A percentile compares a stretch with the other conserved stretches of the same genome.
These are phyloP conservation scores for Opisthocomus hoazin DNA, from an alignment of 2,113 vertebrate species.

Conservation along the genomic window DNA sequence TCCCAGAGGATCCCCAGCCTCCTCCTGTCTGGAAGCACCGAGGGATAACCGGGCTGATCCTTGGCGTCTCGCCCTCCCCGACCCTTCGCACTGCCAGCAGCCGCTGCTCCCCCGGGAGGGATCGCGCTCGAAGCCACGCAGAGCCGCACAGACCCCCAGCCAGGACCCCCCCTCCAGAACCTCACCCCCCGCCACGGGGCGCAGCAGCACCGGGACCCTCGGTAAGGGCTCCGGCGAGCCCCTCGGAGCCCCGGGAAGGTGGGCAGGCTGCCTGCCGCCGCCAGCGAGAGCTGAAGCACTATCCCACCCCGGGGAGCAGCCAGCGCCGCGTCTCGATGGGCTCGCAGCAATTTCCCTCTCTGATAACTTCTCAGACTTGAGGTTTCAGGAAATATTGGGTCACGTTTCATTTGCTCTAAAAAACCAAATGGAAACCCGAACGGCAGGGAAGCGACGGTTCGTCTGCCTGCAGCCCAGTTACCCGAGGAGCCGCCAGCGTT, in stretches of 20 bases:
- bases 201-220: not conserved
- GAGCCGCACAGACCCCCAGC: not conserved
- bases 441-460: not conserved
- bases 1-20: not conserved
- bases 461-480: not conserved
- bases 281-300: not conserved
- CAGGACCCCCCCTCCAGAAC: not conserved
- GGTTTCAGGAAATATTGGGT: not conserved
- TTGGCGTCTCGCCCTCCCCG: not conserved
- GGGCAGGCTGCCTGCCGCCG: not conserved
- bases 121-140: not conserved
- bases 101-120: not conserved
- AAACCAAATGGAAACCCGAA: not conserved
- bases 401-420: not conserved
- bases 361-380: not conserved
- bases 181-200: not conserved
- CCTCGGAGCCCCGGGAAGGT: not conserved
- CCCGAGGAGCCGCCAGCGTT: not conserved
- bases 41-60: not conserved
- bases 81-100: not conserved
- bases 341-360: not conserved
- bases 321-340: not conserved
- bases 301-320: not conserved
- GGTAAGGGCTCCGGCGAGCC: rapidly evolving
- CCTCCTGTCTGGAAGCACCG: not conserved